Conservation (phyloP, 1,140 invertebrate species). For the Bathynomus jamesi region DNA sequence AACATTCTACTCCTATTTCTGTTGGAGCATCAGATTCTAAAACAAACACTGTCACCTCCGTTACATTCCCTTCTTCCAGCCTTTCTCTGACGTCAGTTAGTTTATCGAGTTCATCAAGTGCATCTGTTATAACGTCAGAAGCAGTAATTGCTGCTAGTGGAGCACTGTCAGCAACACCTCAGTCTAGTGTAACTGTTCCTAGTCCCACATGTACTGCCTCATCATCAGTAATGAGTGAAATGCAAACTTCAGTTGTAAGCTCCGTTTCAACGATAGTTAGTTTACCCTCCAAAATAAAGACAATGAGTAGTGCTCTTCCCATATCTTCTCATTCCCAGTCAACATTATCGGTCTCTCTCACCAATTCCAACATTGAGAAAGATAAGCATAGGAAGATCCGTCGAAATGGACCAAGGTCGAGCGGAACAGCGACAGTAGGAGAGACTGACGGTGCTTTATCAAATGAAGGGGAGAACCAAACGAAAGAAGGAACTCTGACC, state of each 20-base stretch:
- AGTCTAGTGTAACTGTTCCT: background rate
- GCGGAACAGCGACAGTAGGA: conserved; percentile 27
- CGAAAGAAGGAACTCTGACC: conserved; percentile 16
- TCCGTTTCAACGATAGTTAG: background rate
- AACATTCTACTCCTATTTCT: conserved; percentile 18
- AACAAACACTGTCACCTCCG: conserved; percentile 9
- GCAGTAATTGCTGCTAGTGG: background rate
- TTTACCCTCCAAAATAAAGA: background rate
- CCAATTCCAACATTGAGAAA: background rate
- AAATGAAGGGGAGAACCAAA: background rate
- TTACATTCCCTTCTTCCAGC: conserved; percentile 6
- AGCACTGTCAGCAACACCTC: background rate
- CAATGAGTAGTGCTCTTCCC: background rate
- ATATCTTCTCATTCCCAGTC: background rate
- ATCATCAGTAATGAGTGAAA: background rate
- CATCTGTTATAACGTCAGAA: conserved; percentile 2
- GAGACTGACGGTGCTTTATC: conserved; percentile 26
- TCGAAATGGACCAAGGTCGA: conserved; percentile 29
- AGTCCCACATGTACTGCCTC: background rate
- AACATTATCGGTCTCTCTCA: background rate
- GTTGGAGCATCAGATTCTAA: conserved; percentile 7
- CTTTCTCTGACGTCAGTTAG: conserved; percentile 16
- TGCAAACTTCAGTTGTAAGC: too few relatives aligned
- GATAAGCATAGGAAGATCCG: conserved; percentile 24
- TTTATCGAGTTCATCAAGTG: conserved; percentile 1